Evolutionary conservation across 2,797 vertebrate genomes (phyloP), one percentile per base, ranked within the genome.

Genomic region (Spea hammondii): DNA sequence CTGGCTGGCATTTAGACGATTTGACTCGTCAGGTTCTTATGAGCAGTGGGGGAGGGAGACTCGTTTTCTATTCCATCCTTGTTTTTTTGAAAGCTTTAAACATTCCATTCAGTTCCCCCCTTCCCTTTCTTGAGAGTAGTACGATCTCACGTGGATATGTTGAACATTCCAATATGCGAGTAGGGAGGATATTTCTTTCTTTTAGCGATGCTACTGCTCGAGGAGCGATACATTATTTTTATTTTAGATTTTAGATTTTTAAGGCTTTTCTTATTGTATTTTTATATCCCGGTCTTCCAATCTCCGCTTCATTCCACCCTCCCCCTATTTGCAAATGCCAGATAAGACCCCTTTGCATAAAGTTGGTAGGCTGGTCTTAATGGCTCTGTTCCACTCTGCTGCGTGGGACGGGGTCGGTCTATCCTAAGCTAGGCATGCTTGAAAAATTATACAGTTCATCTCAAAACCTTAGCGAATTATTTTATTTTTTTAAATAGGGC

Each of bases 361-460:
- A 13, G 46, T 49, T 13, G 10, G 60, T 17, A 49, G 57, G 62
- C 47, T 32, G 65, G 57, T 53, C 9, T 65, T 6, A 46, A n/a
- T 69, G 8, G 5, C 6, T 47, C n/a, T 10, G 65, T 50, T 64
- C 66, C 10, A 45, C n/a, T 32, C 46, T 54, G 47, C 51, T 32
- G 49, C 8, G 51, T 32, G 62, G 53, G 17, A 45, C 1, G 8
- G 13, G 47, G n/a, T 60, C 54, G 32, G 53, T 76, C 51, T 72
- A 60, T 72, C 54, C 79, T 81, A 67, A 72, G 55, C 79, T 81
- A 74, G 79, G 70, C 66, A 80, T 49, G 79, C 79, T 80, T 77
- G 74, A 81, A 81, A 66, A 55, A 32, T 79, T 53, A n/a, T 66
- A 72, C 51, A 60, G 74, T 72, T 80, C 79, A 80, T 80, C 79